phyloP scores from a whole-genome alignment of 2,888 invertebrate species.

The Gibbula magus region DNA sequence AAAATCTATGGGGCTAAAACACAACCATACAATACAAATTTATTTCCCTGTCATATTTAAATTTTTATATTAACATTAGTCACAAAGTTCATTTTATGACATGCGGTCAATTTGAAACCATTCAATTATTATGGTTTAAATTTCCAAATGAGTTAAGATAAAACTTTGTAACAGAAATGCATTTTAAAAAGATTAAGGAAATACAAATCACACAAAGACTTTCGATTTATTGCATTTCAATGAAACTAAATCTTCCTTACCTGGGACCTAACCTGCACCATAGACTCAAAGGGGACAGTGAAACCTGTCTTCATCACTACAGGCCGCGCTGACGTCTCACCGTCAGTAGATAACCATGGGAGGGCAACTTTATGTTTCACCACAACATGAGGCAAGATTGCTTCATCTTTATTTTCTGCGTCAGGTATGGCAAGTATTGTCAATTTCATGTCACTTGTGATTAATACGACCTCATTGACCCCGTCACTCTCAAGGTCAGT shows the following conservation, averaged over 20 bases:
- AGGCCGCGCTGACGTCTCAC: slow-evolving; percentile 52
- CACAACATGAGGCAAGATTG: slow-evolving; percentile 66
- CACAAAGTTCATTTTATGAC: no score
- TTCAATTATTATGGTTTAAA: no score
- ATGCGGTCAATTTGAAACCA: no score
- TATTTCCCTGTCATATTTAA: no score
- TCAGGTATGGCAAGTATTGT: slow-evolving; percentile 62
- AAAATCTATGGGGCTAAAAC: no score
- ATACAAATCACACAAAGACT: not conserved
- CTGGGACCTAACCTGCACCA: slow-evolving; percentile 68
- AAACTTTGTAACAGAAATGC: no score
- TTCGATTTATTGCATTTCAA: not conserved
- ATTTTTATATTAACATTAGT: no score
- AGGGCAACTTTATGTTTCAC: slow-evolving; percentile 61
- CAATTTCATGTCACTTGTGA: slow-evolving; percentile 65
- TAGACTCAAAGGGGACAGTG: slow-evolving; percentile 57
- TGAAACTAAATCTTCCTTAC: slow-evolving; percentile 41
- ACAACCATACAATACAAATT: no score
- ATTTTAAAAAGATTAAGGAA: not conserved
- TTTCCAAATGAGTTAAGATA: no score
- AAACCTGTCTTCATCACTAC: slow-evolving; percentile 69
- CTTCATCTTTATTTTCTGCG: slow-evolving; percentile 45
- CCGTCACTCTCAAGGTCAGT: slow-evolving; percentile 72
- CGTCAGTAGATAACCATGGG: slow-evolving; percentile 41
- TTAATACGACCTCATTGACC: slow-evolving; percentile 68